A percentile compares a stretch with the other conserved stretches of the same genome.
These are phyloP conservation scores for Pteruthius melanotis DNA, from an alignment of 2,113 vertebrate species.

Conservation along the genomic window DNA sequence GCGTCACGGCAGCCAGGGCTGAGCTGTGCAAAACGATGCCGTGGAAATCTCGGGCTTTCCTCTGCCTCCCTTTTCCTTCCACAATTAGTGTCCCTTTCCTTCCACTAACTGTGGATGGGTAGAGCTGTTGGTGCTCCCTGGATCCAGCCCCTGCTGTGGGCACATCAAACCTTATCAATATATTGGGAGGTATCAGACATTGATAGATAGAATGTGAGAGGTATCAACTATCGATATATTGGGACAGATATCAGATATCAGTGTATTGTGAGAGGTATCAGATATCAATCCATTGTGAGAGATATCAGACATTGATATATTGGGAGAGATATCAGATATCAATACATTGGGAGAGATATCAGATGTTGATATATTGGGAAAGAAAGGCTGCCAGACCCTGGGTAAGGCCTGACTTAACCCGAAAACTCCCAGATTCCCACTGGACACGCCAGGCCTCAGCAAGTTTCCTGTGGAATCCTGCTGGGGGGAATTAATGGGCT, in stretches of 20 bases:
- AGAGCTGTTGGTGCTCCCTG: not conserved
- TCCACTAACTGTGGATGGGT: accelerated
- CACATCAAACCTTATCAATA: not conserved
- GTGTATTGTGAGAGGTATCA: not conserved
- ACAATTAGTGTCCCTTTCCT: not conserved
- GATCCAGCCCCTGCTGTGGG: not conserved
- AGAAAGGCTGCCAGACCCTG: not conserved
- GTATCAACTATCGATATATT: accelerated
- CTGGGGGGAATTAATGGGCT: not conserved
- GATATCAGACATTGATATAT: not conserved
- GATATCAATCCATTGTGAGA: too few species aligned
- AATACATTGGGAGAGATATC: too few species aligned
- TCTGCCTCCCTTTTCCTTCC: not conserved
- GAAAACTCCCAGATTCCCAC: not conserved
- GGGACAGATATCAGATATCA: not conserved
- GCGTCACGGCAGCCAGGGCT: not conserved
- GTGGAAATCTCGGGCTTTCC: not conserved
- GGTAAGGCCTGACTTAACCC: not conserved
- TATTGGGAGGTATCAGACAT: not conserved
- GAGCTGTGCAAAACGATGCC: not conserved
- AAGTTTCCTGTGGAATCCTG: not conserved
- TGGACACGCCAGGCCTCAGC: accelerated
- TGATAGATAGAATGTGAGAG: not conserved
- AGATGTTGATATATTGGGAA: not conserved
- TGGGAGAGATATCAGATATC: not conserved